Percentiles rank a stretch among this genome's conserved stretches.
phyloP scores from a whole-genome alignment of 2,888 invertebrate genomes.

The Drosophila pseudotalamancana region DNA sequence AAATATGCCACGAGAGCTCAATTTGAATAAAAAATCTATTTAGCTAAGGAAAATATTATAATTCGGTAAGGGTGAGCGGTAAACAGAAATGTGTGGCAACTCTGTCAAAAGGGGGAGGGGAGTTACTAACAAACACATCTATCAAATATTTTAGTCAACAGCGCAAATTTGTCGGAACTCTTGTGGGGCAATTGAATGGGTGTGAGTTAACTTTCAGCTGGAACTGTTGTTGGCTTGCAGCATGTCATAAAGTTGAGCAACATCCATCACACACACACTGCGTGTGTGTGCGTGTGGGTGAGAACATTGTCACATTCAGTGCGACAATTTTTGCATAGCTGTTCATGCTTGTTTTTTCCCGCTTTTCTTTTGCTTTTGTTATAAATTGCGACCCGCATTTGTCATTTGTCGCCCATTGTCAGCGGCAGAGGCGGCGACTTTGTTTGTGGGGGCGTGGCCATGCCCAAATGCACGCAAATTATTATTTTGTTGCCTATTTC shows the following conservation, averaged over 20 bases:
- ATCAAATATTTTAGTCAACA: conserved; percentile 57
- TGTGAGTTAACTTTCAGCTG: conserved; percentile 5
- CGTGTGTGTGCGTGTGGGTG: background rate
- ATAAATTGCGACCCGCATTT: conserved; percentile 65
- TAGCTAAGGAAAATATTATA: conserved; percentile 25
- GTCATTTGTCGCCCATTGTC: conserved; percentile 74
- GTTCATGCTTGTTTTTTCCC: conserved; percentile 5
- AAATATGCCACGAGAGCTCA: conserved; percentile 16
- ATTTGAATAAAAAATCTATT: conserved; percentile 76
- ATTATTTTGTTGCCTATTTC: conserved; percentile 43
- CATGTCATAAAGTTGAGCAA: conserved; percentile 67
- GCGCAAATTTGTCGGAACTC: conserved; percentile 48
- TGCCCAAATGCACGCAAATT: conserved; percentile 43
- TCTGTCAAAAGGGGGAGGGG: background rate
- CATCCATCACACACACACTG: conserved; percentile 54
- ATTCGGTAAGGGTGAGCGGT: conserved; percentile 33
- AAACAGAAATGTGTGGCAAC: conserved; percentile 20
- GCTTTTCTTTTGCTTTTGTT: conserved; percentile 18
- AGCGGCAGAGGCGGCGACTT: conserved; percentile 37
- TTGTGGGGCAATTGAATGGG: background rate
- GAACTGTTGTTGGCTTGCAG: conserved; percentile 19
- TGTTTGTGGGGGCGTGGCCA: conserved; percentile 28
- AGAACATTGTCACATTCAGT: conserved; percentile 66
- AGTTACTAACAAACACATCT: conserved; percentile 33
- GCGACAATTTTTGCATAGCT: conserved; percentile 63